These are phyloP conservation scores for Phengaris arion DNA, from an alignment of 2,888 invertebrate genomes.

Conservation along the genomic window DNA sequence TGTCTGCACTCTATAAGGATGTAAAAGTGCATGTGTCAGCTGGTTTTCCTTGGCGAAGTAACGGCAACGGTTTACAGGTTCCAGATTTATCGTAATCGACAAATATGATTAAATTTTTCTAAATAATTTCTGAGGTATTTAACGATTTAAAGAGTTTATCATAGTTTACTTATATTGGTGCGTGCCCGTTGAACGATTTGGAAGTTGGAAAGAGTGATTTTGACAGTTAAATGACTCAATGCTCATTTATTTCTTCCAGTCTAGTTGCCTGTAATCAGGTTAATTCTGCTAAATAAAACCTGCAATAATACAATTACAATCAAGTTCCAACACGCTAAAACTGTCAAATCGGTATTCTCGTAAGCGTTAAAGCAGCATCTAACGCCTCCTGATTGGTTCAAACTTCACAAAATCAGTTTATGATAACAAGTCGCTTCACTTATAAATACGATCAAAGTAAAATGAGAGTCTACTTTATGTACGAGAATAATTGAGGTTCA, in stretches of 20 bases:
- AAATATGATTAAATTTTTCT: not conserved
- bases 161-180: not conserved
- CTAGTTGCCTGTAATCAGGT: not conserved
- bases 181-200: not conserved
- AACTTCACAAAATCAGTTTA: no score
- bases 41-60: constrained; percentile 26
- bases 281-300: no score
- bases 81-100: not conserved
- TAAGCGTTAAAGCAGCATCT: no score
- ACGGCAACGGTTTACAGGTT: not conserved
- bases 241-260: not conserved
- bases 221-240: not conserved
- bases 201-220: not conserved
- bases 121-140: not conserved
- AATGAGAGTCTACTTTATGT: no score
- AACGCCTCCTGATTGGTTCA: no score
- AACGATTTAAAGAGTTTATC: not conserved
- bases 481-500: no score
- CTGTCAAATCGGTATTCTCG: no score
- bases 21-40: constrained; percentile 23
- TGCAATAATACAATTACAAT: no score
- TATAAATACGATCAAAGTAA: no score
- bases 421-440: no score
- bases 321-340: no score
- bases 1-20: constrained; percentile 18